phyloP scores from a whole-genome alignment of 2,113 vertebrate species.

The Columba livia region DNA sequence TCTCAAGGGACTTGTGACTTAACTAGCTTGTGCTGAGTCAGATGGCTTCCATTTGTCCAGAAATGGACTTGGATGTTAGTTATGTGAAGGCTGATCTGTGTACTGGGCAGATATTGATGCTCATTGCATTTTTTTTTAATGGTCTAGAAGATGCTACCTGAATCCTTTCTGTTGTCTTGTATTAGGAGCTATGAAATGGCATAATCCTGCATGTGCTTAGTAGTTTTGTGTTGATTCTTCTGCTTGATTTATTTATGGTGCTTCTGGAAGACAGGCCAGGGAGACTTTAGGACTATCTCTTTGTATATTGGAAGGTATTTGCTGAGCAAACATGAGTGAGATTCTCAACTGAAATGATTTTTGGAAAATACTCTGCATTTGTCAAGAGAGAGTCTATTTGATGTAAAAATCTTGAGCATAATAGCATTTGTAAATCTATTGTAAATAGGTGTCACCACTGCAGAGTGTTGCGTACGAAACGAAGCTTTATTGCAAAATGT shows the following conservation, averaged over 20 bases:
- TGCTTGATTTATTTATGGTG: not conserved
- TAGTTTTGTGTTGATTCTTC: not conserved
- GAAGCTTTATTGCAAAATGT: not conserved
- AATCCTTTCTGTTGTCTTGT: not conserved
- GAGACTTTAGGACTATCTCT: not conserved
- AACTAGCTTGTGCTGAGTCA: not conserved
- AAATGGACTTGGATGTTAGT: not conserved
- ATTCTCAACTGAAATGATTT: not conserved
- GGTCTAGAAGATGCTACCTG: not conserved
- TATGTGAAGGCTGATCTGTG: not conserved
- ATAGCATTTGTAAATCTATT: not conserved
- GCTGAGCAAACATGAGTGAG: not conserved
- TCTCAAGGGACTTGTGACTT: not conserved
- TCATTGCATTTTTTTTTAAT: not conserved
- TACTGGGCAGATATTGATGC: not conserved
- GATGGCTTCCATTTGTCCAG: not conserved
- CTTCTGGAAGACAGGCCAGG: not conserved
- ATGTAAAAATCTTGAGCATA: not conserved
- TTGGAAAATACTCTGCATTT: not conserved
- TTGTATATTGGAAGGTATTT: not conserved
- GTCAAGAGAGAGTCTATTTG: not conserved
- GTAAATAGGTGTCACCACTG: not conserved
- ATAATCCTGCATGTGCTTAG: not conserved
- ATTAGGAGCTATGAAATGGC: not conserved
- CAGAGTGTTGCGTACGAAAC: not conserved